These are phyloP conservation scores for Pyrrhura leucotis DNA, from an alignment of 2,797 vertebrate genomes.

Conservation along the genomic window DNA sequence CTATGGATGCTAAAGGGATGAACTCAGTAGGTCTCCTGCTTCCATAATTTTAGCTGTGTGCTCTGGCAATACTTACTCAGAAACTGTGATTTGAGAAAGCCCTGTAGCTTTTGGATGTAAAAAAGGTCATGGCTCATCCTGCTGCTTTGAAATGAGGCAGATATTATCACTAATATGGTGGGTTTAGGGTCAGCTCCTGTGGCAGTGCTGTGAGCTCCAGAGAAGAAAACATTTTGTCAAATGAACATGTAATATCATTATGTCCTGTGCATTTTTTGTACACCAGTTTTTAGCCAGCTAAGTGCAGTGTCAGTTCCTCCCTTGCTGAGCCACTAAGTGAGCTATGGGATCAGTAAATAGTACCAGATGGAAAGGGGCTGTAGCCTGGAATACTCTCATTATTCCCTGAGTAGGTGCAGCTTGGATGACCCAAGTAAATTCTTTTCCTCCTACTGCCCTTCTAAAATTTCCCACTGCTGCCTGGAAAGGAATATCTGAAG, in stretches of 20 bases:
- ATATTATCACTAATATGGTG: not conserved
- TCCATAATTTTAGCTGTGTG: not conserved
- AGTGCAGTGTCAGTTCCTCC: not conserved
- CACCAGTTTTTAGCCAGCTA: not conserved
- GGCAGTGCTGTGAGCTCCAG: not conserved
- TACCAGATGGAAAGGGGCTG: not conserved
- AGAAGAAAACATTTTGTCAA: not conserved
- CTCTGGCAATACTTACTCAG: not conserved
- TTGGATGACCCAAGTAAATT: not conserved
- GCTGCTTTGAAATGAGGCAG: not conserved
- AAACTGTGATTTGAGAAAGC: not conserved
- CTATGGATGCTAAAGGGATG: not conserved
- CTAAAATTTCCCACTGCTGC: slow-evolving; percentile 37
- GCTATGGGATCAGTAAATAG: not conserved
- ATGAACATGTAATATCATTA: not conserved
- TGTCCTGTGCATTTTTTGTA: not conserved
- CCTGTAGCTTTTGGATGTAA: not conserved
- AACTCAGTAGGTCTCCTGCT: not conserved
- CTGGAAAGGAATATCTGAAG: not conserved
- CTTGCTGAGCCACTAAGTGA: not conserved
- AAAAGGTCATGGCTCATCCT: not conserved
- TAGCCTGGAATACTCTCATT: not conserved
- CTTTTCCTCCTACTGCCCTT: not conserved
- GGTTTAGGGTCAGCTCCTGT: not conserved
- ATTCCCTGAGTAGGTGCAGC: not conserved